A percentile compares a stretch with the other conserved stretches of the same genome.
Evolutionary conservation across 2,113 vertebrate genomes (phyloP).

Genomic region (Dipodomys merriami): DNA sequence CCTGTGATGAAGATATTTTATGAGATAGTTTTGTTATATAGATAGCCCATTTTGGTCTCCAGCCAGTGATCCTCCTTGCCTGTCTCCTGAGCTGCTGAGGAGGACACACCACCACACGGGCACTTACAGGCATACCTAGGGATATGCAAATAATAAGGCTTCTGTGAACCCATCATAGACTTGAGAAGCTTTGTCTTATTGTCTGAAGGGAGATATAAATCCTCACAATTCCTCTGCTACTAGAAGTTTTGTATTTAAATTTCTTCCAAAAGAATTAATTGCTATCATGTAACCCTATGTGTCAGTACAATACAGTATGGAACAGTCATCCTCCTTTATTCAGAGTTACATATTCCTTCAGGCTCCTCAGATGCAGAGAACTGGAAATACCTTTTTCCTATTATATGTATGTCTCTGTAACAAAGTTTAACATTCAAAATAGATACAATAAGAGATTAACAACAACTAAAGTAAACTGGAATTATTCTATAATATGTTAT

Average conservation of each 20-base stretch:
- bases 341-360: neutral
- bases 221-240: neutral
- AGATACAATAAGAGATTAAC: neutral
- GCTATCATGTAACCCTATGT: neutral
- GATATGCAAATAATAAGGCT: neutral
- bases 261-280: neutral
- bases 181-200: neutral
- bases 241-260: neutral
- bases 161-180: neutral
- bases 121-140: neutral
- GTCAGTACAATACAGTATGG: rapidly evolving
- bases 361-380: too few species aligned
- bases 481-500: neutral
- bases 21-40: too few species aligned
- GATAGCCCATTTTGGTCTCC: too few species aligned
- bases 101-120: neutral
- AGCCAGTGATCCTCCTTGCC: too few species aligned
- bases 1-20: neutral
- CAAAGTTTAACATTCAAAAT: neutral
- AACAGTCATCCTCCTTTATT: too few species aligned
- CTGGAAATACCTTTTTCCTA: neutral
- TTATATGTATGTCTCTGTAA: too few species aligned
- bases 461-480: neutral
- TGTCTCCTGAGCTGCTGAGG: too few species aligned
- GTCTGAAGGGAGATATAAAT: neutral